Percentiles rank a stretch among this genome's conserved stretches.
phyloP scores from a whole-genome alignment of 2,797 vertebrate genomes.

The Onychomys torridus region DNA sequence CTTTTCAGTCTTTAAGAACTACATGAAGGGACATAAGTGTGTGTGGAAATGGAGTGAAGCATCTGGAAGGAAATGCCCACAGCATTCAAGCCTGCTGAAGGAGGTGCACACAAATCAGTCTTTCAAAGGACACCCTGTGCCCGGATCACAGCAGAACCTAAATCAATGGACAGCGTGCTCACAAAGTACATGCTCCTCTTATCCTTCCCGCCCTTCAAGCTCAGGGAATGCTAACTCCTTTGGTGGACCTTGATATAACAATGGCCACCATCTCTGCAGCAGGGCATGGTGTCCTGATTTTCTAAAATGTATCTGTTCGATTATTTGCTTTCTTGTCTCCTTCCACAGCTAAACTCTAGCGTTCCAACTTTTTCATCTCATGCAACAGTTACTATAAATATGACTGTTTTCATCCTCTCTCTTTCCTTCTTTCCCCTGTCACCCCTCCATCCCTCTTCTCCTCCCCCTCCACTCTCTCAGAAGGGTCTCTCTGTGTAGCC shows the following conservation, averaged over 20 bases:
- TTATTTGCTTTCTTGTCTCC: background rate
- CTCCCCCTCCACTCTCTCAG: rapidly evolving
- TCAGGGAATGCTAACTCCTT: background rate
- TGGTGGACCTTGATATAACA: background rate
- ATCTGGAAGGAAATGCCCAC: background rate
- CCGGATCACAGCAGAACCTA: background rate
- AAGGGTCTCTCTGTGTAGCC: background rate
- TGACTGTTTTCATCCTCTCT: background rate
- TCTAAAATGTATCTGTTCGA: background rate
- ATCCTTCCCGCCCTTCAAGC: background rate
- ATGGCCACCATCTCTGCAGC: background rate
- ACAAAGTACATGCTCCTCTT: background rate
- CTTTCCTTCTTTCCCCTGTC: no score
- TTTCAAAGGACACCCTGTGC: background rate
- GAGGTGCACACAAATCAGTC: background rate
- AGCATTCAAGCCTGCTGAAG: background rate
- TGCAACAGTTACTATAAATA: background rate
- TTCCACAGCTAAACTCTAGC: background rate
- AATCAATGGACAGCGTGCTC: background rate
- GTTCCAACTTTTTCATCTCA: background rate
- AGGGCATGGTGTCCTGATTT: background rate
- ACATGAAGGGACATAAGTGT: background rate
- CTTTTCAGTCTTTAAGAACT: constrained; percentile 30
- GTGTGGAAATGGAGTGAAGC: background rate
- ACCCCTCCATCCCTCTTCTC: no score